A percentile compares a stretch with the other conserved stretches of the same genome.
Conservation (phyloP, 2,113 vertebrate species). For the Formicarius rufipectus region DNA sequence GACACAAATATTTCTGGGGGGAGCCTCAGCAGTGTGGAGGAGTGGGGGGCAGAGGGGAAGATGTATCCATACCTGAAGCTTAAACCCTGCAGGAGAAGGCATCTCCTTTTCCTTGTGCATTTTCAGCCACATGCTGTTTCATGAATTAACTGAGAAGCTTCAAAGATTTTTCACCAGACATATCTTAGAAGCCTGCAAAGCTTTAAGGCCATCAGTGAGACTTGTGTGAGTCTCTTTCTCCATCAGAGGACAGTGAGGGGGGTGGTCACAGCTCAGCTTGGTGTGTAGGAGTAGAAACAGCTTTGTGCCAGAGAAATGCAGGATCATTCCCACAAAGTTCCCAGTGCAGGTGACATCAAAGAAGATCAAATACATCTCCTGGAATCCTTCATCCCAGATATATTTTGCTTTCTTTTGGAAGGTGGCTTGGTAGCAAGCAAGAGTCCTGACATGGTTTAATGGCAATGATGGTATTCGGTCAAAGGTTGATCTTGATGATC, state of each 20-base stretch:
- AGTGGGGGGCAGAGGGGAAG: rapidly evolving
- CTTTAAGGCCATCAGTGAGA: background rate
- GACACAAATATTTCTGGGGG: background rate
- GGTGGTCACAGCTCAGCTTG: rapidly evolving
- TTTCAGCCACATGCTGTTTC: background rate
- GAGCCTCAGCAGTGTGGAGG: background rate
- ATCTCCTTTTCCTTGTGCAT: background rate
- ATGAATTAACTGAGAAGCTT: background rate
- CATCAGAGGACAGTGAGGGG: background rate
- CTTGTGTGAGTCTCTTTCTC: background rate
- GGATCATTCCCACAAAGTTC: background rate
- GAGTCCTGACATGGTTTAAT: background rate
- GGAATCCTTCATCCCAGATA: background rate
- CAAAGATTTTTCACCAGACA: background rate
- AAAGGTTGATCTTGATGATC: background rate
- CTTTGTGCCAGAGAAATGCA: background rate
- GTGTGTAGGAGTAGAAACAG: background rate
- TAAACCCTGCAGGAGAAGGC: background rate
- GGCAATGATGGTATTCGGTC: background rate
- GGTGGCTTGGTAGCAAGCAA: background rate
- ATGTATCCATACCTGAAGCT: background rate
- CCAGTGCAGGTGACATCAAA: background rate
- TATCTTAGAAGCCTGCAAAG: background rate
- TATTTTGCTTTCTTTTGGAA: background rate
- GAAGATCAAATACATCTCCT: background rate